These are phyloP conservation scores for Pelagia noctiluca DNA, from an alignment of 30 jellyfish, hydroid and myxozoan species.

Conservation along the genomic window DNA sequence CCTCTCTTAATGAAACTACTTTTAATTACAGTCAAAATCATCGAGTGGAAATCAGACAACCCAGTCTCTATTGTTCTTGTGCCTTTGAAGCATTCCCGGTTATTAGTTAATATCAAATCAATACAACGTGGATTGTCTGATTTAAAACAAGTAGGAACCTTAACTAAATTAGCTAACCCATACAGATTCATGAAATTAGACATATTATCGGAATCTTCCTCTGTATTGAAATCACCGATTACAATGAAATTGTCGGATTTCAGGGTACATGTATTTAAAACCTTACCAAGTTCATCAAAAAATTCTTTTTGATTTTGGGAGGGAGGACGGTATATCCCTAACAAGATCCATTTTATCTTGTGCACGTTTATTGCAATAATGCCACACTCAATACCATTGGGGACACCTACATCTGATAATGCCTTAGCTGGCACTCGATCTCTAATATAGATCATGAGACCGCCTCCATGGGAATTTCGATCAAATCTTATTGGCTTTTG, in stretches of 20 bases:
- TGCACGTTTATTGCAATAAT: constrained; percentile 42
- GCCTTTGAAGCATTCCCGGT: constrained; percentile 3
- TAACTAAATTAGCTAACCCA: constrained; percentile 41
- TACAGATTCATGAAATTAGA: constrained; percentile 52
- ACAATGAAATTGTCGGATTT: constrained; percentile 39
- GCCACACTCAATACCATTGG: constrained; percentile 34
- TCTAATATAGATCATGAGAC: constrained; percentile 29
- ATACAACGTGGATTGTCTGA: constrained; percentile 22
- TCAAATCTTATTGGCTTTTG: constrained; percentile 14
- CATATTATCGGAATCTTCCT: constrained; percentile 30
- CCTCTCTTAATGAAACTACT: constrained; percentile 13
- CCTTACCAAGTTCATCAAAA: constrained; percentile 20
- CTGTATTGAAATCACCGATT: constrained; percentile 42
- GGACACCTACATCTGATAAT: neutral
- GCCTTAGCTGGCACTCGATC: constrained; percentile 20
- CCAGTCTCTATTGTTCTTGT: constrained; percentile 12
- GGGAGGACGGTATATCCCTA: constrained; percentile 13
- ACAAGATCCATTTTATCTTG: constrained; percentile 51
- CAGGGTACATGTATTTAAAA: constrained; percentile 21
- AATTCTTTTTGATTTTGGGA: constrained; percentile 33
- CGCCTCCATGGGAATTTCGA: constrained; percentile 32
- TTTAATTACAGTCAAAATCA: constrained; percentile 24
- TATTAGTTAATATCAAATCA: constrained; percentile 17
- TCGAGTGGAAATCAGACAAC: constrained; percentile 28
- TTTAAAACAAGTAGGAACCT: constrained; percentile 12